These are phyloP conservation scores for Hirtodrosophila trivittata DNA, from an alignment of 2,888 invertebrate species.

Conservation along the genomic window DNA sequence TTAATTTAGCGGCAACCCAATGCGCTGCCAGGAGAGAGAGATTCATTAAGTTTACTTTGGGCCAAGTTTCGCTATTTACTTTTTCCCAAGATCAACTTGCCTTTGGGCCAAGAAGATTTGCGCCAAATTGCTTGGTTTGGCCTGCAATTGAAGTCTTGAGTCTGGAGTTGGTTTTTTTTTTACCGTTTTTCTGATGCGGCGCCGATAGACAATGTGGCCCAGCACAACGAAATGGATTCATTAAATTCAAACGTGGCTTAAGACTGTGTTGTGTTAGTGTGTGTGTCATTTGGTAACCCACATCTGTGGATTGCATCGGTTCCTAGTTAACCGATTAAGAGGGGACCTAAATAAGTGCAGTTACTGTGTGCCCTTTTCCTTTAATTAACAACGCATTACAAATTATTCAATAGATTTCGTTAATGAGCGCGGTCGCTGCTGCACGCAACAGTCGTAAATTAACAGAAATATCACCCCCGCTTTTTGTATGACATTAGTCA, in stretches of 20 bases:
- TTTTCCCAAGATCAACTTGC: constrained; percentile 73
- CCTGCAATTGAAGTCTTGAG: constrained; percentile 21
- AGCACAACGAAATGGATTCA: constrained; percentile 60
- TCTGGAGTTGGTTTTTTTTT: constrained; percentile 9
- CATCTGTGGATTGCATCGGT: constrained; percentile 11
- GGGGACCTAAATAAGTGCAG: constrained; percentile 12
- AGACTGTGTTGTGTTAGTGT: background rate
- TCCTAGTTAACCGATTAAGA: constrained; percentile 8
- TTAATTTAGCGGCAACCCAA: constrained; percentile 63
- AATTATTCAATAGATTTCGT: constrained; percentile 41
- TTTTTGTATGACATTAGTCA: background rate
- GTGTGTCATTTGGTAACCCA: constrained; percentile 3
- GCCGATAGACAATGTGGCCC: constrained; percentile 28
- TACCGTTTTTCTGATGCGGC: constrained; percentile 44
- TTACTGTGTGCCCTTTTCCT: constrained; percentile 33
- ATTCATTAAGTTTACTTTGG: constrained; percentile 67
- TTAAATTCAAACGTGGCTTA: constrained; percentile 57
- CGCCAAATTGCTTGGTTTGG: constrained; percentile 59
- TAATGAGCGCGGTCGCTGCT: constrained; percentile 30
- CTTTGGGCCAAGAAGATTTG: constrained; percentile 57
- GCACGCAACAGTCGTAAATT: constrained; percentile 34
- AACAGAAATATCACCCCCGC: background rate
- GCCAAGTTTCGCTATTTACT: constrained; percentile 65
- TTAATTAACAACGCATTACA: constrained; percentile 57
- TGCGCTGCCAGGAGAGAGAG: constrained; percentile 40